These are phyloP conservation scores for Antedon mediterranea DNA, from an alignment of 53 echinoderm and acorn worm species.

Conservation along the genomic window DNA sequence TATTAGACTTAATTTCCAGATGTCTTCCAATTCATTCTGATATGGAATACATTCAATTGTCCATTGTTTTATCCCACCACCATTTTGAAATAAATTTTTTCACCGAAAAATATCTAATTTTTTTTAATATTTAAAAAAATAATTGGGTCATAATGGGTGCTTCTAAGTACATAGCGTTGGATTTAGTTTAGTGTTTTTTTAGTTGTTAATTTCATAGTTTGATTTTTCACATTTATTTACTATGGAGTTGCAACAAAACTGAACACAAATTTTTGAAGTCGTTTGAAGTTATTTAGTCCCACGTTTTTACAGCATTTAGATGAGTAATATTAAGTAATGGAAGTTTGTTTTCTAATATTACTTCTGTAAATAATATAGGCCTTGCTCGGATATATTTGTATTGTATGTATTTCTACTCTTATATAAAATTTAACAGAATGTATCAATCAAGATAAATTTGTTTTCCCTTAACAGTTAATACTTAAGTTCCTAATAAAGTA, in stretches of 20 bases:
- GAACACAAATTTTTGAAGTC: too few relatives aligned
- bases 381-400: not conserved
- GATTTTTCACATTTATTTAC: too few relatives aligned
- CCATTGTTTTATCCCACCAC: not conserved
- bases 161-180: not conserved
- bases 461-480: too few relatives aligned
- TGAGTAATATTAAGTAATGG: too few relatives aligned
- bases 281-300: too few relatives aligned
- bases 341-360: not conserved
- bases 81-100: too few relatives aligned
- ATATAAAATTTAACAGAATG: not conserved
- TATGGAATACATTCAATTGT: not conserved
- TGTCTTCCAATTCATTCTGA: not conserved
- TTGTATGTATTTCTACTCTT: not conserved
- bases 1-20: not conserved
- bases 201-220: too few relatives aligned
- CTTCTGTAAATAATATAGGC: not conserved
- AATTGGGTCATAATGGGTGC: not conserved
- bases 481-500: too few relatives aligned
- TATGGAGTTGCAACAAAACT: too few relatives aligned
- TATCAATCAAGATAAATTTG: too few relatives aligned
- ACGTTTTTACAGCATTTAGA: too few relatives aligned
- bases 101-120: too few relatives aligned
- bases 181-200: constrained; percentile 1
- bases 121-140: not conserved